Evolutionary conservation across 2,888 invertebrate genomes (phyloP).

Genomic region (Merodon equestris): DNA sequence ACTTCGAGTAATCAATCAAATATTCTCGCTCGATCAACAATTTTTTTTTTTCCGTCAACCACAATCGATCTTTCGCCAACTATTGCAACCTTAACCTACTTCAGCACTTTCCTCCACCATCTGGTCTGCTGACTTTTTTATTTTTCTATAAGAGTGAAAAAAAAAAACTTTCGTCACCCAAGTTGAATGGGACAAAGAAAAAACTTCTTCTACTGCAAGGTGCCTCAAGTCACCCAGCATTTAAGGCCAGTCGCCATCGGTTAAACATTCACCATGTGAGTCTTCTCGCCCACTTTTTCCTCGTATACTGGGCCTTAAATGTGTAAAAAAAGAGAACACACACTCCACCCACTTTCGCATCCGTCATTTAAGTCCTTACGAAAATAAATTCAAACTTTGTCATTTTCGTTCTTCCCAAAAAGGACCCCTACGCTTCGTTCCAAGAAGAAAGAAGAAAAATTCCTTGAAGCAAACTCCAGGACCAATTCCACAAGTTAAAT

Average conservation of each 20-base stretch:
- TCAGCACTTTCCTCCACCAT: not conserved
- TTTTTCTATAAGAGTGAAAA: not conserved
- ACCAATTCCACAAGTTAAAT: conserved; percentile 57
- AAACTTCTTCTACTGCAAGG: conserved; percentile 50
- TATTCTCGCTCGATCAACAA: no score
- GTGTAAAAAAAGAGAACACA: conserved; percentile 29
- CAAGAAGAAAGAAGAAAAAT: conserved; percentile 13
- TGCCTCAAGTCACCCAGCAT: conserved; percentile 48
- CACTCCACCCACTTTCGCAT: conserved; percentile 24
- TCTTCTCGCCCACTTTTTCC: not conserved
- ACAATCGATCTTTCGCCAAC: no score
- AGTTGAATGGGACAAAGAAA: no score
- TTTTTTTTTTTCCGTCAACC: no score
- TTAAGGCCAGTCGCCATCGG: conserved; percentile 17
- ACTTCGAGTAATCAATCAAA: no score
- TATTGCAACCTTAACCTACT: conserved; percentile 6
- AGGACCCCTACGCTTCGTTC: not conserved
- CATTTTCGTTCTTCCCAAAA: conserved; percentile 36
- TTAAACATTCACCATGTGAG: conserved; percentile 23
- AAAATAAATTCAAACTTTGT: conserved; percentile 54
- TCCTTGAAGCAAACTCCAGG: conserved; percentile 38
- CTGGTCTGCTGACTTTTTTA: no score
- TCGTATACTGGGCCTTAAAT: conserved; percentile 11
- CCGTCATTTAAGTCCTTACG: conserved; percentile 50
- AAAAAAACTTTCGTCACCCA: conserved; percentile 24